A percentile compares a stretch with the other conserved stretches of the same genome.
phyloP scores from a whole-genome alignment of 2,797 vertebrate genomes.

The Falco rusticolus region DNA sequence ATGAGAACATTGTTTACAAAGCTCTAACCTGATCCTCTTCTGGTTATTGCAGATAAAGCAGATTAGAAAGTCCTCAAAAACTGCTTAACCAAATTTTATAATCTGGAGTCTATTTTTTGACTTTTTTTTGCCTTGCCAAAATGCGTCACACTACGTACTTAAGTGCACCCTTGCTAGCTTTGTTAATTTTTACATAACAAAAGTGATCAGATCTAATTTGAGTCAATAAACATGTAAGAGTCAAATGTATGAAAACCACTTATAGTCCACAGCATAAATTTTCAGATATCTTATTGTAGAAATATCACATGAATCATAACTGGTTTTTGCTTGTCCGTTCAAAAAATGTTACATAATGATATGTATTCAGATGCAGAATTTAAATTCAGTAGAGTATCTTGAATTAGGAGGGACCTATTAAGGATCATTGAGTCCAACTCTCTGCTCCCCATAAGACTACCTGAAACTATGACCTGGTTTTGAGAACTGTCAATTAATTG shows the following conservation, averaged over 20 bases:
- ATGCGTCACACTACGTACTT: neutral
- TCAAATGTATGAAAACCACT: neutral
- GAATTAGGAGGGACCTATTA: no score
- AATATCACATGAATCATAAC: neutral
- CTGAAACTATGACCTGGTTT: neutral
- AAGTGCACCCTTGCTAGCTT: neutral
- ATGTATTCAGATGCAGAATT: neutral
- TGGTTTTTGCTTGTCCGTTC: neutral
- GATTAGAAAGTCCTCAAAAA: neutral
- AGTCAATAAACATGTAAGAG: conserved; percentile 1
- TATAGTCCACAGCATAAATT: neutral
- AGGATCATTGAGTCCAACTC: no score
- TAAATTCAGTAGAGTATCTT: neutral
- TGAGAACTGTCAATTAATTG: conserved; percentile 6
- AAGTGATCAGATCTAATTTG: conserved; percentile 10
- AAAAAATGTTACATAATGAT: neutral
- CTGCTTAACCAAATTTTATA: neutral
- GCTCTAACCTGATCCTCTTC: neutral
- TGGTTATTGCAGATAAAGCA: neutral
- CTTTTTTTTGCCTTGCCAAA: neutral
- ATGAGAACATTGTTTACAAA: neutral
- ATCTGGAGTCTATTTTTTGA: neutral
- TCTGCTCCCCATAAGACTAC: no score
- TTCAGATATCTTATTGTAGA: neutral
- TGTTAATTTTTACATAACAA: neutral